Evolutionary conservation across 2,888 invertebrate genomes (phyloP).

Genomic region (Argyra leucocephala): DNA sequence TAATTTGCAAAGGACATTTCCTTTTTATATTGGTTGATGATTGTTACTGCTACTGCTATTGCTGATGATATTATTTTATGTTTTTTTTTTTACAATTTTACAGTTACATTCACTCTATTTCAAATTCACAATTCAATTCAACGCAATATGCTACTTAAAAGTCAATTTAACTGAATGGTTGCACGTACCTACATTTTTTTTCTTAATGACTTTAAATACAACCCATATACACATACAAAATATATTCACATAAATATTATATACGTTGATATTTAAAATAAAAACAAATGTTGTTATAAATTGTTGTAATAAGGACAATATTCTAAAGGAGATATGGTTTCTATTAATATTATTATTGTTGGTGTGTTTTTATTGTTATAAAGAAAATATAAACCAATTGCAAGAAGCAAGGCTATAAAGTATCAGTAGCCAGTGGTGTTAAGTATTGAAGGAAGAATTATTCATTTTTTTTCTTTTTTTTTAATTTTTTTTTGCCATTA

Average conservation of each 20-base stretch:
- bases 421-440: too few species aligned
- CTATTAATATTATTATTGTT: too few species aligned
- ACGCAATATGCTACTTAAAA: constrained; percentile 6
- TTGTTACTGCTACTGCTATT: neutral
- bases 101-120: neutral
- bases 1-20: neutral
- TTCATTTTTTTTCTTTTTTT: neutral
- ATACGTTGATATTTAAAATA: neutral
- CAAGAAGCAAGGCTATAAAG: too few species aligned
- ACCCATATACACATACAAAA: neutral
- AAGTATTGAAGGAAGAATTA: neutral
- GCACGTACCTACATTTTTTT: neutral
- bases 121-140: neutral
- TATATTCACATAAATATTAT: neutral
- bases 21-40: neutral
- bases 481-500: neutral
- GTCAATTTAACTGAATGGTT: constrained; percentile 1
- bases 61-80: neutral
- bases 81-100: neutral
- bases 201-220: neutral
- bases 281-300: neutral
- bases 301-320: neutral
- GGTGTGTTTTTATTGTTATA: neutral
- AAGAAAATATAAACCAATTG: neutral
- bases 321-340: too few species aligned